Conservation (phyloP, 2,113 vertebrate species). For the Hippocampus barbouri region DNA sequence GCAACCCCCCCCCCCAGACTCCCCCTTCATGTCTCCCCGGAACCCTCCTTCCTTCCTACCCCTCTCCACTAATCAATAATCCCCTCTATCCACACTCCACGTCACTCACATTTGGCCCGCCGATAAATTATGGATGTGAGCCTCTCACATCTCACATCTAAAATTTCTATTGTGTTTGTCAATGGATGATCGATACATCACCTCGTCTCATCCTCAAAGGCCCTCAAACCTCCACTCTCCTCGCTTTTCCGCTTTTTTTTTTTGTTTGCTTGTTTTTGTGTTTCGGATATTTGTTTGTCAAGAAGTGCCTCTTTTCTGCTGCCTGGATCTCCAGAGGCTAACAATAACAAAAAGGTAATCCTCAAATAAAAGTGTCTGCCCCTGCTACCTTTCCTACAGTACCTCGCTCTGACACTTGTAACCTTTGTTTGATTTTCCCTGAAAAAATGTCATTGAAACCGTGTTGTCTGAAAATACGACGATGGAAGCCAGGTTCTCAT, state of each 20-base stretch:
- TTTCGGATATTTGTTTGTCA: slow-evolving; percentile 57
- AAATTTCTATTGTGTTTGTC: slow-evolving; percentile 92
- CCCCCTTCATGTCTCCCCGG: slow-evolving; percentile 38
- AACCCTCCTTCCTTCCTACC: slow-evolving; percentile 66
- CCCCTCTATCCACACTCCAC: slow-evolving; percentile 73
- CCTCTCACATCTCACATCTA: slow-evolving; percentile 85
- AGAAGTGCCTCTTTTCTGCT: slow-evolving; percentile 45
- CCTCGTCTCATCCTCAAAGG: slow-evolving; percentile 80
- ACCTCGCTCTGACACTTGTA: slow-evolving; percentile 28
- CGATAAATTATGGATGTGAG: slow-evolving; percentile 91
- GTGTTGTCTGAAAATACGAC: slow-evolving; percentile 36
- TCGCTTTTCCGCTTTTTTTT: slow-evolving; percentile 38
- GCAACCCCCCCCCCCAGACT: slow-evolving; percentile 50
- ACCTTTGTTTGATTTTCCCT: slow-evolving; percentile 22
- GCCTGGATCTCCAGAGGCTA: slow-evolving; percentile 46
- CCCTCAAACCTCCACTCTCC: slow-evolving; percentile 40
- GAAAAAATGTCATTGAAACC: slow-evolving; percentile 54
- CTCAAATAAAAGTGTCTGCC: slow-evolving; percentile 56
- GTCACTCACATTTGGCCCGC: slow-evolving; percentile 86
- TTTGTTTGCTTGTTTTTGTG: slow-evolving; percentile 48
- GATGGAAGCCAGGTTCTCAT: background rate
- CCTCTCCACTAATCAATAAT: slow-evolving; percentile 85
- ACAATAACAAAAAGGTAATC: slow-evolving; percentile 57
- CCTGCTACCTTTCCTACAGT: slow-evolving; percentile 27
- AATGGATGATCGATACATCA: slow-evolving; percentile 87